phyloP scores from a whole-genome alignment of 2,113 vertebrate species.

The Colaptes auratus region DNA sequence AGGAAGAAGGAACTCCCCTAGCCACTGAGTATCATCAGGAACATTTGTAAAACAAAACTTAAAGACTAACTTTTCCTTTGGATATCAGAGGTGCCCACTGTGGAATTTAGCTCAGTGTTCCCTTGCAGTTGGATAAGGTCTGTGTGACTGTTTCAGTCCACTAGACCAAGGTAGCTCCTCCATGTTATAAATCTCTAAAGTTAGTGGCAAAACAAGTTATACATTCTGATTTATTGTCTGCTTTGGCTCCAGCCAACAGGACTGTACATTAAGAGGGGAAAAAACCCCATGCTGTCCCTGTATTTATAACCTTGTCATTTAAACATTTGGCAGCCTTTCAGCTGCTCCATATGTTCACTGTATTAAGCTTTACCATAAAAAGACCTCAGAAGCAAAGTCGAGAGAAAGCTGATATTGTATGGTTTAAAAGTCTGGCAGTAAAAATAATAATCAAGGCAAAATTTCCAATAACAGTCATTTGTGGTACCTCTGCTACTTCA shows the following conservation, averaged over 20 bases:
- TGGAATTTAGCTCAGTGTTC: background rate
- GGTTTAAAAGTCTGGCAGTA: conserved; percentile 74
- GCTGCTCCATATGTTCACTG: conserved; percentile 79
- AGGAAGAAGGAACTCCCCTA: background rate
- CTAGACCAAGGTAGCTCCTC: background rate
- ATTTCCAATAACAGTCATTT: conserved; percentile 66
- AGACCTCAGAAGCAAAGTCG: conserved; percentile 65
- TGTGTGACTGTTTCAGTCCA: background rate
- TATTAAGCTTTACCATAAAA: conserved; percentile 82
- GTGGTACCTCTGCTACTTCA: conserved; percentile 70
- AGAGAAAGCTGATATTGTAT: conserved; percentile 78
- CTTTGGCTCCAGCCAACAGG: conserved; percentile 65
- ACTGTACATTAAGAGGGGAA: conserved; percentile 65
- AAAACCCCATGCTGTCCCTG: conserved; percentile 30
- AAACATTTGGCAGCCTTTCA: conserved; percentile 81
- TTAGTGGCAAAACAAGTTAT: conserved; percentile 58
- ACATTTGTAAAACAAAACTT: background rate
- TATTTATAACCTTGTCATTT: conserved; percentile 84
- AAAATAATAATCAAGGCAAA: conserved; percentile 76
- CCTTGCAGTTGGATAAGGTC: background rate
- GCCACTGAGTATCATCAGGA: background rate
- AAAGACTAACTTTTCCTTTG: background rate
- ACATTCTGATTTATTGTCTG: conserved; percentile 70
- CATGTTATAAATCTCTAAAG: conserved; percentile 43
- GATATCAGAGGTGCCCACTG: background rate